phyloP scores from a whole-genome alignment of 2,888 invertebrate species.

The Scelioninae gen. 2 region DNA sequence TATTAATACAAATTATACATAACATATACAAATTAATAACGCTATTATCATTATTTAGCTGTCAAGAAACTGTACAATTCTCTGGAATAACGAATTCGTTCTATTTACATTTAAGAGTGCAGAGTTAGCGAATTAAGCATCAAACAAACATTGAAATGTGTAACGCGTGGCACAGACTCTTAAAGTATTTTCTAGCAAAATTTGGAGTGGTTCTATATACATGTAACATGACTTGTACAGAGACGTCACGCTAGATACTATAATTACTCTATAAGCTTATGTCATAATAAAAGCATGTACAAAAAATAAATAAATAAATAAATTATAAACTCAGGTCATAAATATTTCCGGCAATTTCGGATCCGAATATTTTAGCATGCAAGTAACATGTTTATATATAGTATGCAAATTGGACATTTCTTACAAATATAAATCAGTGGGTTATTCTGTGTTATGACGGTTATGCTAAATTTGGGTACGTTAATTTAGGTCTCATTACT shows the following conservation, averaged over 20 bases:
- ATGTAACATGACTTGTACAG: neutral
- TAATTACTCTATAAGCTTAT: neutral
- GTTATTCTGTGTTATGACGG: too few species aligned
- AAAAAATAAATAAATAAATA: slow-evolving; percentile 11
- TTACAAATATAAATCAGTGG: too few species aligned
- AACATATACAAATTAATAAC: slow-evolving; percentile 47
- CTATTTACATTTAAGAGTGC: slow-evolving; percentile 15
- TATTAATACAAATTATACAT: slow-evolving; percentile 47
- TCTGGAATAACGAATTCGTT: neutral
- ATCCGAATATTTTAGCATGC: neutral
- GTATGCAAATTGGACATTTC: too few species aligned
- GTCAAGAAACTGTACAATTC: slow-evolving; percentile 25
- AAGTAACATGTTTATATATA: too few species aligned
- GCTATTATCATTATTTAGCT: neutral
- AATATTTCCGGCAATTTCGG: neutral
- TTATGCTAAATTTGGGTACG: too few species aligned
- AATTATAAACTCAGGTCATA: neutral
- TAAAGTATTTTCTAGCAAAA: neutral
- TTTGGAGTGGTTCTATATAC: slow-evolving; percentile 1
- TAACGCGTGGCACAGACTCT: neutral
- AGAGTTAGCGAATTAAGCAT: slow-evolving; percentile 7
- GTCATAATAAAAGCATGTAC: neutral
- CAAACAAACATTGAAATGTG: slow-evolving; percentile 9
- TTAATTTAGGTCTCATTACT: too few species aligned
- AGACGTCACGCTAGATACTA: neutral